Base-by-base conservation (phyloP, 2,113 vertebrate species). In the Clupea harengus region DNA sequence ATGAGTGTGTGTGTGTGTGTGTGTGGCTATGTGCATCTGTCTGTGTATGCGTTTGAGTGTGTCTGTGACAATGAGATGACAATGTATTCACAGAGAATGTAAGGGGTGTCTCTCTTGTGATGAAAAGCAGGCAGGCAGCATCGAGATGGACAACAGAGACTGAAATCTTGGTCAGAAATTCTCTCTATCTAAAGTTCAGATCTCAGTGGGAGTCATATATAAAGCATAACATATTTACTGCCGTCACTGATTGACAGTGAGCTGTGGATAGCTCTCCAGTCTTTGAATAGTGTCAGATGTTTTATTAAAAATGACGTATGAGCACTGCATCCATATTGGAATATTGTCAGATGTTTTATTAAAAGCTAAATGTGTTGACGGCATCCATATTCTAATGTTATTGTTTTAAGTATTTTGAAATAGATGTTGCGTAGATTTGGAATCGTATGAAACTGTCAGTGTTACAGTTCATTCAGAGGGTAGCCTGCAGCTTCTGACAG, bases 51-150 rank as follows among this genome's bases (percentile, higher is more conserved):
- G 11, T 75, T 8, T 25, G n/a, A 9, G 25, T 67, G 60, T 64
- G 60, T 64, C 20, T 72, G 64, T 28, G 72, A 78, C 44, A 78
- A 78, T 78, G 72, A 78, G 72, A 78, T 32, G 72, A 39, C 72
- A 78, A 78, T 78, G 28, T 78, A 13, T 78, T 78, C 72, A 39
- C 25, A 78, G 72, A 78, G 10, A 10, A 15, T 32, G 25, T 32
- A 32, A 78, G 28, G 72, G 10, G 39, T 15, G 72, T 78, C 72
- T 78, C 72, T 78, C 9, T 78, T 39, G 72, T 78, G 72, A 78
- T 78, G 72, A 78, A 39, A 78, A 78, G 9, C 72, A 39, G 39
- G 25, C 7, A 9, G 15, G 28, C 28, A 39, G 32, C 13, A 32
- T 15, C 13, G 32, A 78, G 72, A 78, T 78, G 72, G 72, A 78